These are phyloP conservation scores for Eumerus sabulonum DNA, from an alignment of 2,888 invertebrate species.

Conservation along the genomic window DNA sequence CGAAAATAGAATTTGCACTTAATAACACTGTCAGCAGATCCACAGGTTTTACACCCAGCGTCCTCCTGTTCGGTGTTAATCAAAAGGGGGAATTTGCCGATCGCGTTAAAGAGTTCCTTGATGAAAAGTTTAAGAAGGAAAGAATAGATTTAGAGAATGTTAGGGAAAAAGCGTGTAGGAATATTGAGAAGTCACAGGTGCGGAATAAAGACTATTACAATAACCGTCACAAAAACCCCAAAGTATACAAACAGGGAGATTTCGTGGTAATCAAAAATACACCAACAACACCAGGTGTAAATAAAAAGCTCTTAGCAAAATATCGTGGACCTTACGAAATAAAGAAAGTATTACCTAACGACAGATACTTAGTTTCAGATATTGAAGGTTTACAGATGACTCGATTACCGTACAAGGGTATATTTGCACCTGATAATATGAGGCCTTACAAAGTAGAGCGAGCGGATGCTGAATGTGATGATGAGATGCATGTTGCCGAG, in stretches of 20 bases:
- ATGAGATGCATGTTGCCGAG: too few species aligned
- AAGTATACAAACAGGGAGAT: slow-evolving; percentile 5
- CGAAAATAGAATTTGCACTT: slow-evolving; percentile 69
- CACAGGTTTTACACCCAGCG: slow-evolving; percentile 71
- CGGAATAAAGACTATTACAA: too few species aligned
- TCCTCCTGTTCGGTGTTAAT: slow-evolving; percentile 70
- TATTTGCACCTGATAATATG: slow-evolving; percentile 13
- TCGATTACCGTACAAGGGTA: not conserved
- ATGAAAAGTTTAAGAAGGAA: not conserved
- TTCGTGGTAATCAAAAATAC: slow-evolving; percentile 8
- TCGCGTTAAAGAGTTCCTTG: slow-evolving; percentile 47
- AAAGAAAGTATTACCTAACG: slow-evolving; percentile 68
- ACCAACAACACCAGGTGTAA: slow-evolving; percentile 19
- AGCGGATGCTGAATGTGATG: too few species aligned
- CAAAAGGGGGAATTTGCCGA: slow-evolving; percentile 70
- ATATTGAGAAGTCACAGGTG: slow-evolving; percentile 7
- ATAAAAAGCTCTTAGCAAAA: slow-evolving; percentile 70
- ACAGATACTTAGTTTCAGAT: slow-evolving; percentile 68
- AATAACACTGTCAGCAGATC: slow-evolving; percentile 71
- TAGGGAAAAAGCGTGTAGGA: slow-evolving; percentile 13
- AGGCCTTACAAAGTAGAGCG: slow-evolving; percentile 9
- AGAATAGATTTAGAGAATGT: not conserved
- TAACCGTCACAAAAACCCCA: slow-evolving; percentile 11
- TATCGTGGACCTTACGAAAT: slow-evolving; percentile 71
- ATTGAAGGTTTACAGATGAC: slow-evolving; percentile 22